phyloP scores from a whole-genome alignment of 2,113 vertebrate species.

The Megaleporinus macrocephalus region DNA sequence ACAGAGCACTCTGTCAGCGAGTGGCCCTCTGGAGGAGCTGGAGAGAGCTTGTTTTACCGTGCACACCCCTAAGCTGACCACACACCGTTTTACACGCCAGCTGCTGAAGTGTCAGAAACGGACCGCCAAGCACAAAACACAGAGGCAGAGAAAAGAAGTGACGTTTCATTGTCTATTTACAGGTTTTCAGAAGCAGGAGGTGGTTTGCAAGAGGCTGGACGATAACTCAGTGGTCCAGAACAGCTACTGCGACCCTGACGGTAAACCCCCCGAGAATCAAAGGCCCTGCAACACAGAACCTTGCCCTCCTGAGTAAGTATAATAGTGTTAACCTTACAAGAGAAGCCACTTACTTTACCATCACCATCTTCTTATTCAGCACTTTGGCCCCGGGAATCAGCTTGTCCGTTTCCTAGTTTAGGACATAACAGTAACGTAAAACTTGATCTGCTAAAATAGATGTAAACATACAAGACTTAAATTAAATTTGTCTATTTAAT shows the following conservation, averaged over 20 bases:
- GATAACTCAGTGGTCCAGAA: conserved; percentile 95
- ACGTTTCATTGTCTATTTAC: conserved; percentile 19
- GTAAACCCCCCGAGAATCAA: conserved; percentile 94
- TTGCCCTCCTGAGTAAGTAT: conserved; percentile 97
- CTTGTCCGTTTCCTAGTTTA: not conserved
- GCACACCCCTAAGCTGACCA: conserved; percentile 26
- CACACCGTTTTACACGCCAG: conserved; percentile 29
- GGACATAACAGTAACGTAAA: not conserved
- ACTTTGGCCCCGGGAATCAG: not conserved
- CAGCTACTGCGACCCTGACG: conserved; percentile 94
- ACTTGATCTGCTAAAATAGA: not conserved
- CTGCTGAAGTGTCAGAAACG: conserved; percentile 18
- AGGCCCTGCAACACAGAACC: conserved; percentile 93
- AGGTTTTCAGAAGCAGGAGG: conserved; percentile 95
- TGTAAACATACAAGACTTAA: no score
- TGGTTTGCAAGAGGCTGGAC: conserved; percentile 93
- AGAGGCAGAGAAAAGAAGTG: conserved; percentile 20
- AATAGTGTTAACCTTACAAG: not conserved
- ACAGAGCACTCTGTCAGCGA: conserved; percentile 50
- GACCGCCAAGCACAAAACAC: not conserved
- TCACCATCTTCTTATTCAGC: no score
- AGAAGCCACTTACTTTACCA: not conserved
- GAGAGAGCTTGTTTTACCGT: conserved; percentile 15
- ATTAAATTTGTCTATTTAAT: not conserved
- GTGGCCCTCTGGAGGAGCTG: conserved; percentile 33